A percentile compares a stretch with the other conserved stretches of the same genome.
These are phyloP conservation scores for Eurystomus gularis DNA, from an alignment of 2,113 vertebrate species.

Conservation along the genomic window DNA sequence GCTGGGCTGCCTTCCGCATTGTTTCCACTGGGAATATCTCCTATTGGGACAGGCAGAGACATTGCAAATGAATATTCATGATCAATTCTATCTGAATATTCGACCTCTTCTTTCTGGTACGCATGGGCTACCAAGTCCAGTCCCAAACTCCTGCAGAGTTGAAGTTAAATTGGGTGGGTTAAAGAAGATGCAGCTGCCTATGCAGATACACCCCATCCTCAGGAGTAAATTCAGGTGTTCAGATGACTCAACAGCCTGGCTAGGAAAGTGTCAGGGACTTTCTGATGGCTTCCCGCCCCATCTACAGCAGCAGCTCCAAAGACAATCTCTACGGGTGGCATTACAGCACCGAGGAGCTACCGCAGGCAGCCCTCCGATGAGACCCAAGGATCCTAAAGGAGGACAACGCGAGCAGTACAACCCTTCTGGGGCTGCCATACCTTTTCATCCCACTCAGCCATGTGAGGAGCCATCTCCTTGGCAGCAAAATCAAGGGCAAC, in stretches of 20 bases:
- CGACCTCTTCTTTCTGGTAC: neutral
- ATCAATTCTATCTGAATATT: neutral
- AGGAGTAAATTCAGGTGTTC: neutral
- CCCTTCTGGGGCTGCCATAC: constrained; percentile 51
- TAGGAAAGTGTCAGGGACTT: neutral
- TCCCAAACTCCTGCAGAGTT: neutral
- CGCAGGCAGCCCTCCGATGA: neutral
- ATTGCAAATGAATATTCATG: neutral
- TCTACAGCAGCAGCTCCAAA: neutral
- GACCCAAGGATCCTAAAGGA: neutral
- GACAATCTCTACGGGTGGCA: neutral
- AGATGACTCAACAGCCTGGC: neutral
- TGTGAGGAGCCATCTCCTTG: constrained; percentile 93
- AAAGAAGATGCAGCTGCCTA: neutral
- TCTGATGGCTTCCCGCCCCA: neutral
- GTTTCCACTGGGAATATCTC: constrained; percentile 91
- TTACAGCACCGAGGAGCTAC: fast-evolving
- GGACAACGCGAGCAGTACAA: neutral
- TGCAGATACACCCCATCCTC: neutral
- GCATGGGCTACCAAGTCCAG: neutral
- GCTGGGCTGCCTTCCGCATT: constrained; percentile 88
- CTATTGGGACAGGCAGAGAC: constrained; percentile 56
- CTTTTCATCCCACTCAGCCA: constrained; percentile 96
- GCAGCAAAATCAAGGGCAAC: constrained; percentile 94
- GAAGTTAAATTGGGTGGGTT: neutral